A percentile compares a stretch with the other conserved stretches of the same genome.
phyloP scores from a whole-genome alignment of 2,113 vertebrate species.

The Lathamus discolor region DNA sequence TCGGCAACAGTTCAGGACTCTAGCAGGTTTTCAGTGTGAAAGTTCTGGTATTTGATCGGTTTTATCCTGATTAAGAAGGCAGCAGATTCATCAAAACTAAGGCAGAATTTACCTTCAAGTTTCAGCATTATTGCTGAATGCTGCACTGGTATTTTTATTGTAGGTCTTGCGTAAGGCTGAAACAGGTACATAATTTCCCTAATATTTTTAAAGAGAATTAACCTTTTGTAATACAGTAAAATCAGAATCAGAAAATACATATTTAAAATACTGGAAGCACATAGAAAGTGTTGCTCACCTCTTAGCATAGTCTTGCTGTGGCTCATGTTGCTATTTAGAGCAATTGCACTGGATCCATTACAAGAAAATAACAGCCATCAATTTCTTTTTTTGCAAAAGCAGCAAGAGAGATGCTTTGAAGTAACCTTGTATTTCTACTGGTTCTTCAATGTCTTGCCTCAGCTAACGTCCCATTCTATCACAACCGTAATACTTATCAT shows the following conservation, averaged over 20 bases:
- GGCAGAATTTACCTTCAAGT: neutral
- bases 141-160: neutral
- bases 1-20: neutral
- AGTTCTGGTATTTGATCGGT: neutral
- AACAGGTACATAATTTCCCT: neutral
- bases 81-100: neutral
- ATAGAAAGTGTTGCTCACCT: neutral
- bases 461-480: neutral
- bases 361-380: neutral
- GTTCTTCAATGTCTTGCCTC: neutral
- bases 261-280: neutral
- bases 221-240: neutral
- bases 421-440: neutral
- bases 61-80: neutral
- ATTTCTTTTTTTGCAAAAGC: neutral
- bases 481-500: neutral
- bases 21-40: neutral
- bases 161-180: neutral
- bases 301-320: neutral
- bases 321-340: neutral
- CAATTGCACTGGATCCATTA: neutral
- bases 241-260: neutral
- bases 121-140: neutral
- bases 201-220: neutral
- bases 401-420: neutral